phyloP scores from a whole-genome alignment of 2,113 vertebrate species.

The Pterocles orientalis region DNA sequence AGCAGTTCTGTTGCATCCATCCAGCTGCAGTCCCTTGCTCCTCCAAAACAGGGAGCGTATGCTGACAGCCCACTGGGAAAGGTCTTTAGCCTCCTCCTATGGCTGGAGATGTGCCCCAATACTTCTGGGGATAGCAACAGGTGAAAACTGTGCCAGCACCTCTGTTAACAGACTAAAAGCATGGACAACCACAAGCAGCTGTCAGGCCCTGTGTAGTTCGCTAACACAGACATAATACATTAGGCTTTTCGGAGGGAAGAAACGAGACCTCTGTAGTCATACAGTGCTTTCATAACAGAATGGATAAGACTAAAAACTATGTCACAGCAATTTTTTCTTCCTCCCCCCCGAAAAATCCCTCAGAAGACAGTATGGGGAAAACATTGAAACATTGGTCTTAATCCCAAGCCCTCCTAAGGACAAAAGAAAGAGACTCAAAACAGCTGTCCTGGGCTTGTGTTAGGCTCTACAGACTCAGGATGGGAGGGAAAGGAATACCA shows the following conservation, averaged over 20 bases:
- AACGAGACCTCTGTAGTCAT: background rate
- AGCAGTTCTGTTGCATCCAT: background rate
- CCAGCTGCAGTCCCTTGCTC: background rate
- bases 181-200: background rate
- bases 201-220: background rate
- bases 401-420: background rate
- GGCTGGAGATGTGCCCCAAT: background rate
- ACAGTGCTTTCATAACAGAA: background rate
- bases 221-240: background rate
- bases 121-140: background rate
- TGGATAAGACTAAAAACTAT: background rate
- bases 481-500: background rate
- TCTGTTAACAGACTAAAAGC: background rate
- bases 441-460: background rate
- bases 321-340: background rate
- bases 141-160: background rate
- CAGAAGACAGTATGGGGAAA: background rate
- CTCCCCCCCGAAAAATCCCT: background rate
- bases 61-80: background rate
- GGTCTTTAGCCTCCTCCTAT: background rate
- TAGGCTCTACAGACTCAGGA: background rate
- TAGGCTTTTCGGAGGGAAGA: background rate
- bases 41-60: background rate
- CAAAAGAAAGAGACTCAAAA: background rate
- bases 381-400: accelerated